Evolutionary conservation across 2,113 vertebrate genomes (phyloP).

Genomic region (Psilopogon haemacephalus): DNA sequence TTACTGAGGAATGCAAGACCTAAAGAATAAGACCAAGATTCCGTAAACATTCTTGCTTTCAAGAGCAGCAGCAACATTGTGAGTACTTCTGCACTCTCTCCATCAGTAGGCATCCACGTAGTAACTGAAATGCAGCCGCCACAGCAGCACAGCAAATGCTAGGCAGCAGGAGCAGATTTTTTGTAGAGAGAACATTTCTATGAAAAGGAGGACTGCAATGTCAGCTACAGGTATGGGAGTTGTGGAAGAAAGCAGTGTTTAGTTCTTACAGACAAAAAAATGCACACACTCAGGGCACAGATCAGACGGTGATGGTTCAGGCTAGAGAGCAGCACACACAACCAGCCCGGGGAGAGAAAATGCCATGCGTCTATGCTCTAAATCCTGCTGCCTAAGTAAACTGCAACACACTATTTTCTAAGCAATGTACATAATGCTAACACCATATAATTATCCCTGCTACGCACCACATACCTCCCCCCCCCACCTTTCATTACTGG

Average conservation of each 20-base stretch:
- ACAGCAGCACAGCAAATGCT: fast-evolving
- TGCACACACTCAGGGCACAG: neutral
- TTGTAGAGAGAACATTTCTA: neutral
- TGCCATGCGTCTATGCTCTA: neutral
- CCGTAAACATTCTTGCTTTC: constrained; percentile 45
- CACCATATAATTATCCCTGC: too few species aligned
- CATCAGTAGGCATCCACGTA: neutral
- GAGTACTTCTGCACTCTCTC: neutral
- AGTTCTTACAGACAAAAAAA: neutral
- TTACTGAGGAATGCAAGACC: constrained; percentile 58
- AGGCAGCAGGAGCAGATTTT: neutral
- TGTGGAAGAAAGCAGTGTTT: neutral
- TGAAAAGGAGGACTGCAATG: neutral
- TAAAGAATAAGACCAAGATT: constrained; percentile 32
- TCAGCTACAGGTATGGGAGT: fast-evolving
- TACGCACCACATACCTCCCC: neutral
- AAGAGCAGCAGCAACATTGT: neutral
- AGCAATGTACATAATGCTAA: neutral
- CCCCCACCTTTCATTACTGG: neutral
- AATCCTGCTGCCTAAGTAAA: neutral
- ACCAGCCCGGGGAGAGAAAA: neutral
- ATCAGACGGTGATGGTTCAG: neutral
- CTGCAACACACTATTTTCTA: neutral
- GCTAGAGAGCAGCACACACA: neutral
- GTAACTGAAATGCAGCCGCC: neutral